Base-by-base conservation (phyloP, 2,888 invertebrate species). In the Busseola fusca region DNA sequence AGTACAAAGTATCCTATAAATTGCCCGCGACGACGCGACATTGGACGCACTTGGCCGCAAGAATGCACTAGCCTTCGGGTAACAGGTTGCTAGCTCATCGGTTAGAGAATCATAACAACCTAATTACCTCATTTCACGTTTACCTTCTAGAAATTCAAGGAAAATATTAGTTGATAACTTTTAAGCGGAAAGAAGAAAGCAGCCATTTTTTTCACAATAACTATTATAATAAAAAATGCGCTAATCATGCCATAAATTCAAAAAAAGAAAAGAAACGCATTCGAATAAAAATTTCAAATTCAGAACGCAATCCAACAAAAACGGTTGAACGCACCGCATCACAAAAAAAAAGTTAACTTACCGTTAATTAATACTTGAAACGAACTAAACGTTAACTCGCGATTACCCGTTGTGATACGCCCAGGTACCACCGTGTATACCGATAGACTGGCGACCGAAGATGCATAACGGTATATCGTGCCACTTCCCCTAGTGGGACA, bases 391-490 rank as follows among this genome's bases (percentile, higher is more conserved):
- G 83, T 81, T 74, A 78, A 83, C 81, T 82, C 80, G 76, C 83
- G 83, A 84, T 81, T 70, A 72, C 73, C 67, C 72, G 76, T 74
- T 73, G 80, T 71, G 83, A 88, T 88, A 89, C 94, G 91, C 88
- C 91, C 89, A 87, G 76, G 76, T 84, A 82, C 78, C 81, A 83
- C 88, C 82, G 86, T 86, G 88, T 86, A 78, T 87, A 87, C 90
- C 88, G 87, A 86, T 84, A 84, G 87, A 94, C 94, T 94, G 93
- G 81, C 88, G 83, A 81, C 80, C 84, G 83, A 87, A 87, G 87
- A 87, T 80, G 78, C 70, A 81, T 89, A 95, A 94, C 95, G 94
- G 95, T 93, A 91, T 85, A 78, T 78, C 85, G 94, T 90, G 88
- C 95, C 85, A 95, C 93, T 94, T 95, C 87, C 87, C 78, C 86